These are phyloP conservation scores for Capra hircus DNA, from an alignment of 2,113 vertebrate genomes.

Conservation along the genomic window DNA sequence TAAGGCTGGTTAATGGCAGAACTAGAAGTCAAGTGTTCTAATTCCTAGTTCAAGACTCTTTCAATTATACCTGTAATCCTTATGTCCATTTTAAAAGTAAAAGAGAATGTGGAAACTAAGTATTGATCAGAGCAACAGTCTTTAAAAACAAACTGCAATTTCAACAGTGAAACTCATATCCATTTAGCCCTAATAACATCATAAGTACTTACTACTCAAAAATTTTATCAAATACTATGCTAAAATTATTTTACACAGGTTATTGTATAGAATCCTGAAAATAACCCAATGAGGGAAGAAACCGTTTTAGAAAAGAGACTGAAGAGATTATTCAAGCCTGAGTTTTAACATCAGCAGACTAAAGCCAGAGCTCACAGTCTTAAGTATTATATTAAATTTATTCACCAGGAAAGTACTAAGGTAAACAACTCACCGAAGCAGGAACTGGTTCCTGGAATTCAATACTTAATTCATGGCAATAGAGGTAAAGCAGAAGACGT, in stretches of 20 bases:
- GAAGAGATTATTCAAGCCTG: neutral
- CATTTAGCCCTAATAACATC: neutral
- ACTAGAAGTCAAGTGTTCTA: neutral
- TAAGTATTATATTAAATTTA: neutral
- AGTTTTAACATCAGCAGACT: neutral
- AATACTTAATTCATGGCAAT: slow-evolving; percentile 96
- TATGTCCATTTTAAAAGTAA: neutral
- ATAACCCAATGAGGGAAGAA: neutral
- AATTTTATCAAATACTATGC: neutral
- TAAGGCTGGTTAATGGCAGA: neutral
- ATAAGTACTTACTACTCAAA: neutral
- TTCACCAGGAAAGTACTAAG: neutral
- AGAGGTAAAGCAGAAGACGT: slow-evolving; percentile 94
- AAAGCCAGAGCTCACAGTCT: neutral
- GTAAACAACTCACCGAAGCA: slow-evolving; percentile 88
- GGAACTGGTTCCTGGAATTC: slow-evolving; percentile 97
- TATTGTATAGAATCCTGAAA: neutral
- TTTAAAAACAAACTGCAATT: neutral
- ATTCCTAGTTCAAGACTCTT: neutral
- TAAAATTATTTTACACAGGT: neutral
- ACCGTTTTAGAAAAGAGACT: neutral
- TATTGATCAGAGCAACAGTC: neutral
- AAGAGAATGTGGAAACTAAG: neutral
- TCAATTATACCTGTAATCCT: neutral
- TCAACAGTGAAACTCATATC: neutral